phyloP scores from a whole-genome alignment of 2,888 invertebrate genomes.

The Yponomeuta evonymella region DNA sequence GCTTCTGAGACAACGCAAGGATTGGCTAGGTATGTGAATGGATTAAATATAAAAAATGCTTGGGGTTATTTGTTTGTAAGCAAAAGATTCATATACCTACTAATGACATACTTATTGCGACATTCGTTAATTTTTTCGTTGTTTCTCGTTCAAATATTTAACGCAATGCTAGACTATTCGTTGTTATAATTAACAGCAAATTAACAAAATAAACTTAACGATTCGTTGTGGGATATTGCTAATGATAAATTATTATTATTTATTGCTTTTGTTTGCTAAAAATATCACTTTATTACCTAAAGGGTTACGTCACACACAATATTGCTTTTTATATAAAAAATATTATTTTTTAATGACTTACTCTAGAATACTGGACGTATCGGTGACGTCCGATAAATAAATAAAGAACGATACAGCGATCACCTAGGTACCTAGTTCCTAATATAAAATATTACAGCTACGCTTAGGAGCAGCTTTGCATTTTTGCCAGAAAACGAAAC shows the following conservation, averaged over 20 bases:
- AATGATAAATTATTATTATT: background rate
- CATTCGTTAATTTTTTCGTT: background rate
- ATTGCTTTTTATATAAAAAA: background rate
- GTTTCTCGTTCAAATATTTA: background rate
- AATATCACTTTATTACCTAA: background rate
- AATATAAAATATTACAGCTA: background rate
- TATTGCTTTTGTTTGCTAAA: background rate
- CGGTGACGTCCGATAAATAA: background rate
- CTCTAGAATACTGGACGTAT: background rate
- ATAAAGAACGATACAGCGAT: background rate
- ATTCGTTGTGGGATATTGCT: background rate
- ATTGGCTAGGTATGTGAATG: no score
- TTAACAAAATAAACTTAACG: background rate
- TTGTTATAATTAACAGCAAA: background rate
- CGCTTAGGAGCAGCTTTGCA: background rate
- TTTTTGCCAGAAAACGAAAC: background rate
- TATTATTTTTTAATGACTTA: slow-evolving; percentile 1
- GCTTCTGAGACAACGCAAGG: no score
- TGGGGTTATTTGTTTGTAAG: no score
- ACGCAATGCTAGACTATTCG: background rate
- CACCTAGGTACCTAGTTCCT: background rate
- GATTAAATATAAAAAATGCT: no score
- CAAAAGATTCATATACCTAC: no score
- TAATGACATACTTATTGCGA: background rate
- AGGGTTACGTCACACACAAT: background rate